Base-by-base conservation (phyloP, 2,888 invertebrate species). In the Xestoiulus laeticollis region DNA sequence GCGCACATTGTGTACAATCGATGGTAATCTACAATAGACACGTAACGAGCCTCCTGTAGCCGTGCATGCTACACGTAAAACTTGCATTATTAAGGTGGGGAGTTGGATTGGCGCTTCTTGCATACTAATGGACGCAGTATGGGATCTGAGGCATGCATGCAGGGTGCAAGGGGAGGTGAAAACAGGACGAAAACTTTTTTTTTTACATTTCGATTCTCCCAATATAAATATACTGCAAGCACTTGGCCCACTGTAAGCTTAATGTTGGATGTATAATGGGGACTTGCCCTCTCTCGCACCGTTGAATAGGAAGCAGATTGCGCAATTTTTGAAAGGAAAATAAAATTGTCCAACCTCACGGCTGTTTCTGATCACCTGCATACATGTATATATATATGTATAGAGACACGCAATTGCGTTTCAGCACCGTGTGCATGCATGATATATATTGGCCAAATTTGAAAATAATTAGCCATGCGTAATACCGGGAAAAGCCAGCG, bases 111-210 rank as follows among this genome's bases (percentile, higher is more conserved):
- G 78, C 14, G 78, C 78, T 78, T 78, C 78, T 78, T 78, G 78
- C 78, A 78, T 78, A 78, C 78, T 78, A 78, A 78, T 78, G 78
- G 78, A 78, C 78, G 78, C 78, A 78, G 78, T 30, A 30, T 78
- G 78, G 78, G 78, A 30, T 78, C 78, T 14, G 12, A 30, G 78
- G 48, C 48, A 48, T 30, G 59, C n/a, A n/a, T n/a, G n/a, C n/a
- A n/a, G 59, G 5, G 19, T 10, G 48, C 48, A 59, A 30, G 78
- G 30, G 30, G 78, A 78, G 78, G 78, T 30, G 78, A 78, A 78
- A 78, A 78, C 78, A 78, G 78, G 30, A 78, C 30, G 30, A 78
- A 78, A 68, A 68, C 68, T 68, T 30, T 12, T 8, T 78, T 30
- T 1, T 59, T 1, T 68, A 6, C 6, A 38, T 48, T 16, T 12